Evolutionary conservation across 2,888 invertebrate genomes (phyloP).

Genomic region (Conops quadrifasciatus): DNA sequence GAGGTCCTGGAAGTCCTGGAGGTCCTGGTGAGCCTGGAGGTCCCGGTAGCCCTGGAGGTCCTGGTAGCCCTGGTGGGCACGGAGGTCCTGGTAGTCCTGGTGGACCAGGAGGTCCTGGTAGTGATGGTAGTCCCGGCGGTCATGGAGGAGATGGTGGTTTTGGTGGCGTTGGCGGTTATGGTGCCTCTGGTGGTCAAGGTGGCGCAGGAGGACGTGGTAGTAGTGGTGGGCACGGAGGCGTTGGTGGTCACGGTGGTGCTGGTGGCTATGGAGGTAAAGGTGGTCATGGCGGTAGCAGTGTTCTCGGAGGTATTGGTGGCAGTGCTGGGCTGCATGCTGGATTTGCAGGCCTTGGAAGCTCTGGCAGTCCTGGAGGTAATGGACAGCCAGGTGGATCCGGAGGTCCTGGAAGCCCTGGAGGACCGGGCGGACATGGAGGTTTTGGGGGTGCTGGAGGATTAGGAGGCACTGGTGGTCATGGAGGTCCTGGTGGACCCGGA

Average conservation of each 20-base stretch:
- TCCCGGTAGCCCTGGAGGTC: constrained; percentile 21
- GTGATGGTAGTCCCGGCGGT: constrained; percentile 32
- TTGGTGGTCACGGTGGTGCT: constrained; percentile 75
- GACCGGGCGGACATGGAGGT: constrained; percentile 33
- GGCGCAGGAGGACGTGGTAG: constrained; percentile 46
- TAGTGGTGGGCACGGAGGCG: constrained; percentile 61
- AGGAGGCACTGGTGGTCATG: constrained; percentile 27
- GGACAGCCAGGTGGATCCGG: constrained; percentile 65
- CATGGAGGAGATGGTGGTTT: constrained; percentile 33
- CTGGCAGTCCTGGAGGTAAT: constrained; percentile 34
- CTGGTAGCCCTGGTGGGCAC: constrained; percentile 33
- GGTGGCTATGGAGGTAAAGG: constrained; percentile 31
- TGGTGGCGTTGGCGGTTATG: constrained; percentile 34
- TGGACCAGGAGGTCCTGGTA: constrained; percentile 23
- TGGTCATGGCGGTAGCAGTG: constrained; percentile 21
- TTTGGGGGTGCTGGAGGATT: constrained; percentile 53
- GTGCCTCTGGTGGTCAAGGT: constrained; percentile 29
- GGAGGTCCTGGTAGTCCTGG: constrained; percentile 30
- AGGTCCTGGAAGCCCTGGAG: constrained; percentile 63
- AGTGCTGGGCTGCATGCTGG: background rate
- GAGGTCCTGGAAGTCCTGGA: constrained; percentile 19
- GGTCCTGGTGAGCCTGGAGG: constrained; percentile 20
- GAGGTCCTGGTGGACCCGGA: constrained; percentile 28
- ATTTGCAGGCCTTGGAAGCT: constrained; percentile 68
- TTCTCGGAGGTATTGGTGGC: constrained; percentile 19